Evolutionary conservation across 2,888 invertebrate species (phyloP).

Genomic region (Nephrotoma guestfalica): DNA sequence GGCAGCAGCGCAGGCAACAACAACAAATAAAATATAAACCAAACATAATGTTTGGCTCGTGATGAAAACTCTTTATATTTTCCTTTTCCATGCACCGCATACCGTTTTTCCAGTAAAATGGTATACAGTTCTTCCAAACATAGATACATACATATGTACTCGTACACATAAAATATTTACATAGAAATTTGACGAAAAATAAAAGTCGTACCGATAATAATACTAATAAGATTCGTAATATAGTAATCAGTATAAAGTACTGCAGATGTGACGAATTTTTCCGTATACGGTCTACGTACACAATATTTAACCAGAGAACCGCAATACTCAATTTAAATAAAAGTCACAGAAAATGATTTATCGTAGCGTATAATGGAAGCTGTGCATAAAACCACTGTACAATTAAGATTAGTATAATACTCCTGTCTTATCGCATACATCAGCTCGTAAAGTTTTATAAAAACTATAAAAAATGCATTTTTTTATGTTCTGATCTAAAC

Average conservation of each 20-base stretch:
- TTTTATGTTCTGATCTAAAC: background rate
- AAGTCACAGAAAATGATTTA: background rate
- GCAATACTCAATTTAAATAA: background rate
- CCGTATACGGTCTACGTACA: background rate
- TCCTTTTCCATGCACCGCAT: background rate
- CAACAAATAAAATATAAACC: background rate
- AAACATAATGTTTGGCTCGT: background rate
- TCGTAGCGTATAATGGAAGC: background rate
- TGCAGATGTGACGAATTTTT: background rate
- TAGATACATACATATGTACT: no score
- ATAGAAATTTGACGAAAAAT: background rate
- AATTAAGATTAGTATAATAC: background rate
- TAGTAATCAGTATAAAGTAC: background rate
- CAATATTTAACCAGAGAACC: background rate
- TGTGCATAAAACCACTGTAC: background rate
- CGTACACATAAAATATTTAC: background rate
- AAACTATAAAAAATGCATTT: background rate
- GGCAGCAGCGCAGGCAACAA: background rate
- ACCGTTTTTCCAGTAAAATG: background rate
- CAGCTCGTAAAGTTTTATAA: background rate
- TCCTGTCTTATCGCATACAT: background rate
- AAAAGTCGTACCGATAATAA: background rate
- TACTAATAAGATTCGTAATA: background rate
- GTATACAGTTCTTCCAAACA: background rate
- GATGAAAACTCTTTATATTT: background rate